Evolutionary conservation across 2,113 vertebrate genomes (phyloP), one percentile per base, ranked within the genome.

Genomic region (Eublepharis macularius): DNA sequence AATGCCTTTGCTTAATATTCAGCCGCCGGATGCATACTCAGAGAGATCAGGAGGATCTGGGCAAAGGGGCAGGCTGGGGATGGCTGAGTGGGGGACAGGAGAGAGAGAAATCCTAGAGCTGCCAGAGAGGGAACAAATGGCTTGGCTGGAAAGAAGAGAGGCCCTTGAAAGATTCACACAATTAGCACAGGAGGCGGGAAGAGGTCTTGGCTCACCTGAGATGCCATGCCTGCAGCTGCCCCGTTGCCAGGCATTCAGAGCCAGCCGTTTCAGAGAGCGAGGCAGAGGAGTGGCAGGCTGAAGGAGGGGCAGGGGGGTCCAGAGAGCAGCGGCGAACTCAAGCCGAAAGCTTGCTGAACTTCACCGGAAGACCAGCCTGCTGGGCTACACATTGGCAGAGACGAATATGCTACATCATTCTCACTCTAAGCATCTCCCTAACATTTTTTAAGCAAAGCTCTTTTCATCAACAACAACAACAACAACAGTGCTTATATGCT

Each of bases 271-370:
- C 63, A 51, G 76, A 47, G 24, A 1, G 19, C 4, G 3, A 60
- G 0, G 0, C 0, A 1, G 24, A n/a, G 39, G 66, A 36, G 11
- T 63, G 45, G 4, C 29, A 12, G 0, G 39, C 57, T 45, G 9
- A 76, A 4, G 4, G 21, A 4, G 8, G 65, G 32, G 2, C 0
- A 0, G 3, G 12, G 2, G 10, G 10, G 13, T 45, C 11, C 12
- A 32, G 41, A 34, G 10, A 11, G 12, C 9, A 41, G 43, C 4
- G 24, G n/a, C n/a, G 3, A 45, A 5, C 43, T 7, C 4, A 29
- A 75, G 2, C 26, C 29, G 9, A n/a, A n/a, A 12, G 12, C 29
- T 7, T 13, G 73, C 4, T 6, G 13, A 6, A 43, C 43, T 75
- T 17, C 32, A 17, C 49, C 2, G 24, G 72, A 11, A 10, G 72